Base-by-base conservation (phyloP, 2,888 invertebrate species). In the Eupithecia abbreviata region DNA sequence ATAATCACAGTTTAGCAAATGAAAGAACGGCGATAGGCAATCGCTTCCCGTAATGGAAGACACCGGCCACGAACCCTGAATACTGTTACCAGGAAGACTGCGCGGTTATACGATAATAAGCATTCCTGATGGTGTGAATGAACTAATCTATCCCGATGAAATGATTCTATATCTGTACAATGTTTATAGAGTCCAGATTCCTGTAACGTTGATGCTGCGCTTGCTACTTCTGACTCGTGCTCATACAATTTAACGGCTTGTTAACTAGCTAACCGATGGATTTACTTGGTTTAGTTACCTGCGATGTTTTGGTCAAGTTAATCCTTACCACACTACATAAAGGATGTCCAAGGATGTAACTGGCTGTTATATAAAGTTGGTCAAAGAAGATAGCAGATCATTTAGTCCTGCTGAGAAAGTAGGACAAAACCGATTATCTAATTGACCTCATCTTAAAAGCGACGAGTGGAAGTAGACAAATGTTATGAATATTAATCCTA, bases 1-100 rank as follows among this genome's bases (percentile, higher is more conserved):
- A 84, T 91, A 91, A 92, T 91, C 86, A 90, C 88, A 88, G 89
- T 89, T 90, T 86, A 85, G 86, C 89, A 84, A 90, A 91, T 90
- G 89, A 90, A 92, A 91, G 88, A 89, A 88, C 89, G 87, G 87
- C 85, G 85, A 80, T 81, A 85, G 82, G 83, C 87, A 86, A 88
- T 89, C 88, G 84, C 89, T 87, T 87, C 87, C 86, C 81, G 85
- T 90, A 92, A 93, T 91, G 84, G 90, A 86, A 89, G 87, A 87
- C 85, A 85, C 84, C 84, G 85, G 79, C 85, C 88, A 87, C 87
- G 88, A 88, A 85, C 85, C 85, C 82, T 83, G 85, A 85, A 85
- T 84, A 84, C 82, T 71, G 72, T 76, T 77, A 79, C 75, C 82
- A 79, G 83, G 81, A 82, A 82, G 77, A 76, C 45, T 75, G 65